Evolutionary conservation across 2,888 invertebrate species (phyloP), one percentile per base, ranked within the genome.

Genomic region (Griposia aprilina): DNA sequence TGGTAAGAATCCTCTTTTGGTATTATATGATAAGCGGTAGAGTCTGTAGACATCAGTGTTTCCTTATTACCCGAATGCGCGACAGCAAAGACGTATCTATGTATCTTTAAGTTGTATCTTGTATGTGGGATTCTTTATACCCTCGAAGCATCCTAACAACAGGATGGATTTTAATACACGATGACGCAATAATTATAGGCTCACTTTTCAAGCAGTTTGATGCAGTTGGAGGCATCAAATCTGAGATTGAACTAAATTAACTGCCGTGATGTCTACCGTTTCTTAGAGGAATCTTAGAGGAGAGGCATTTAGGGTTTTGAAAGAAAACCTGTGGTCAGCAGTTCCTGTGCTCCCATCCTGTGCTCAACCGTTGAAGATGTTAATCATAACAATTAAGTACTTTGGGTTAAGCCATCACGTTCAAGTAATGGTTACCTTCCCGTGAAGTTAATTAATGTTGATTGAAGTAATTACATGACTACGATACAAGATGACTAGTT

Each of bases 391-490:
- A 55, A 60, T 62, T 45, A 10, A 45, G 45, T 10, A 55, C 23
- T 62, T 20, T 57, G 23, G 41, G 57, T 57, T 57, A 36, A 57
- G 50, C 76, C 77, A 82, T 68, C n/a, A 76, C 76, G 62, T 68
- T 63, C 30, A 17, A 62, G 5, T 76, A 76, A 82, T 76, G n/a
- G 62, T 67, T 66, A 23, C n/a, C 82, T 76, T 67, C 30, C 66
- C 23, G 82, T 41, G 50, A 0, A 59, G 45, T 36, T 57, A 68
- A 82, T 45, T 76, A 50, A 23, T n/a, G 60, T n/a, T 76, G 55
- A 82, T 76, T 76, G 48, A 13, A 62, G 30, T 57, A 41, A 76
- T 82, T 82, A 76, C n/a, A 74, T 50, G 62, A 67, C 15, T 50
- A 17, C 20, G 20, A 50, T n/a, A 50, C 13, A 15, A 65, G 15